Base-by-base conservation (phyloP, 2,888 invertebrate genomes). In the Trissonchulus latispiculum region DNA sequence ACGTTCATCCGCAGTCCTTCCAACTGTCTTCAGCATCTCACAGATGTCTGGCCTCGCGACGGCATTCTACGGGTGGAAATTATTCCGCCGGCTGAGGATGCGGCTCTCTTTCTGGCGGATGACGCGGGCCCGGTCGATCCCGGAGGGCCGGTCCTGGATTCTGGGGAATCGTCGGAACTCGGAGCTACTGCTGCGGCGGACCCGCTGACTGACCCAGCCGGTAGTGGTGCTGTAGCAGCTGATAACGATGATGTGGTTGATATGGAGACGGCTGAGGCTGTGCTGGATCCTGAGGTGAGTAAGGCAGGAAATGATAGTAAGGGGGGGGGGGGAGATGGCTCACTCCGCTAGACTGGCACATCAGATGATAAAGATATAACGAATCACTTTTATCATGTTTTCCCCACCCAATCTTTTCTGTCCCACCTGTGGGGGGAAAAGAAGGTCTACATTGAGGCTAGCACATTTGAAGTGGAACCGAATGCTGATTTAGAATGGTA, bases 61-160 rank as follows among this genome's bases (percentile, higher is more conserved):
- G 97, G 97, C 1, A 93, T 99, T 77, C 86, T 99, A 29, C 86
- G 95, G 76, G 93, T 95, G 23, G 95, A 95, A 85, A 92, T 95
- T 31, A 82, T 87, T 8, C 78, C 82, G 18, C 85, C 85, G 79
- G 36, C 3, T 29, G 8, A 69, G 37, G 37, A 61, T 2, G 8
- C n/a, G 3, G 8, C 31, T 28, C 8, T 36, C 33, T 48, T 48
- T 23, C 8, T 8, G 8, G 8, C 48, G 8, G 8, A 8, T 48
- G 48, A 23, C 48, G 48, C 48, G 8, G 48, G 23, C 8, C 48
- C 48, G 8, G 23, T 8, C 48, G 48, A 48, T 23, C 48, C 48
- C 48, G 23, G 48, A 8, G 8, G 8, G 48, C 8, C 48, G 8
- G 8, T 23, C 8, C 48, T 48, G 48, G 48, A 48, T 23, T 48